These are phyloP conservation scores for Volucella zonaria DNA, from an alignment of 2,888 invertebrate genomes.

Conservation along the genomic window DNA sequence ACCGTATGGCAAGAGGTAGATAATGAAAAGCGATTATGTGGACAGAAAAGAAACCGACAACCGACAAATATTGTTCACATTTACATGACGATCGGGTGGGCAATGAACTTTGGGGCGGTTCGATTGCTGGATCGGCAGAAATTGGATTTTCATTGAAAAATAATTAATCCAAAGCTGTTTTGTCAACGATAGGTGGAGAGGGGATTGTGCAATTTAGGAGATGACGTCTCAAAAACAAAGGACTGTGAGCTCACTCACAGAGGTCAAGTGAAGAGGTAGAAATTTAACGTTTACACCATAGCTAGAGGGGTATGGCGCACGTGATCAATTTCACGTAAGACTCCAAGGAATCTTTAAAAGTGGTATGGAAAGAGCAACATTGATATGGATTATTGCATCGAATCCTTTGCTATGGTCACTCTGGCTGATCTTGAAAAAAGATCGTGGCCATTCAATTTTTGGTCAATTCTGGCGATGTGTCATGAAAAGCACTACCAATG, in stretches of 20 bases:
- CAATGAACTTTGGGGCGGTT: constrained; percentile 54
- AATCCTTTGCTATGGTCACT: too few relatives aligned
- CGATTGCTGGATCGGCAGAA: constrained; percentile 32
- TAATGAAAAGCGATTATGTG: constrained; percentile 62
- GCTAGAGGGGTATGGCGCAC: too few relatives aligned
- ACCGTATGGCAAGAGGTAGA: constrained; percentile 49
- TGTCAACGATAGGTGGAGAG: constrained; percentile 9
- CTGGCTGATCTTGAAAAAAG: too few relatives aligned
- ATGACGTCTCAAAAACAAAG: not conserved
- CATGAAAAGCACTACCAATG: too few relatives aligned
- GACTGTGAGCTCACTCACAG: not conserved
- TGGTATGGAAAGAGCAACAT: too few relatives aligned
- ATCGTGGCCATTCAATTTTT: too few relatives aligned
- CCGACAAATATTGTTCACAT: constrained; percentile 40
- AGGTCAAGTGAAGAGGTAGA: not conserved
- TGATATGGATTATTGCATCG: too few relatives aligned
- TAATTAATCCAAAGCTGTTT: constrained; percentile 2
- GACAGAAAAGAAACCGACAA: constrained; percentile 26
- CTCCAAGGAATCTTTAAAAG: too few relatives aligned
- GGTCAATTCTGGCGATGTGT: too few relatives aligned
- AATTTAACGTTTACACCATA: too few relatives aligned
- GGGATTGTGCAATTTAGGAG: constrained; percentile 2
- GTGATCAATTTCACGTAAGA: too few relatives aligned
- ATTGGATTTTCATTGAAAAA: constrained; percentile 35
- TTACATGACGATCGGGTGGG: constrained; percentile 17